Base-by-base conservation (phyloP, 2,888 invertebrate species). In the Orthosia gracilis region DNA sequence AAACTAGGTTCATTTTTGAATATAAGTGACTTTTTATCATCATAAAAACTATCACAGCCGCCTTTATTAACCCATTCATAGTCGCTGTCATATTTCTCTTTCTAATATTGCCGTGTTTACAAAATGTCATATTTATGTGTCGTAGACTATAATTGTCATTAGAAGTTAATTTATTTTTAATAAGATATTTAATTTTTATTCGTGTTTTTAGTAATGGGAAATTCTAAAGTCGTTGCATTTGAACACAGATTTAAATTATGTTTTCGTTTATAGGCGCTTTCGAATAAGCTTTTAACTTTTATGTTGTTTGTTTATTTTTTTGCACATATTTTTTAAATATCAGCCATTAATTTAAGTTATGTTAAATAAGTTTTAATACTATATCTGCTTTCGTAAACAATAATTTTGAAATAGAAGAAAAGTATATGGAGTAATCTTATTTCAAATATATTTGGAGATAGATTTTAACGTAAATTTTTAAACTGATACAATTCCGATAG, bases 101-200 rank as follows among this genome's bases (percentile, higher is more conserved):
- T 69, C n/a, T 47, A 47, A 76, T 61, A 65, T 76, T 72, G 73
- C 65, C 64, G 61, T 78, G 73, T 85, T 81, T 78, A 85, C 70
- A 61, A 73, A 74, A 55, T 73, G 73, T 74, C 64, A 71, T 80
- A 73, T 80, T 78, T 82, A 82, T 79, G 50, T 69, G 74, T 69
- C 68, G 64, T 13, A 69, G n/a, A 55, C 57, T 68, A 21, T n/a
- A 67, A 64, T 69, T 59, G 31, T 73, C 54, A 76, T 81, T 66
- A 47, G 31, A 63, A 70, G 21, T 83, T 63, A 79, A 78, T 85
- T 79, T 79, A 69, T 78, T 57, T 74, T 73, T 75, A 80, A 81
- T 86, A 66, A 55, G 0, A 47, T 62, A 45, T 74, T 72, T 52
- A 59, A 26, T 73, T 73, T 62, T 58, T 23, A 75, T 62, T 47